Conservation (phyloP, 2,888 invertebrate species). For the Pseudanteris insignis region DNA sequence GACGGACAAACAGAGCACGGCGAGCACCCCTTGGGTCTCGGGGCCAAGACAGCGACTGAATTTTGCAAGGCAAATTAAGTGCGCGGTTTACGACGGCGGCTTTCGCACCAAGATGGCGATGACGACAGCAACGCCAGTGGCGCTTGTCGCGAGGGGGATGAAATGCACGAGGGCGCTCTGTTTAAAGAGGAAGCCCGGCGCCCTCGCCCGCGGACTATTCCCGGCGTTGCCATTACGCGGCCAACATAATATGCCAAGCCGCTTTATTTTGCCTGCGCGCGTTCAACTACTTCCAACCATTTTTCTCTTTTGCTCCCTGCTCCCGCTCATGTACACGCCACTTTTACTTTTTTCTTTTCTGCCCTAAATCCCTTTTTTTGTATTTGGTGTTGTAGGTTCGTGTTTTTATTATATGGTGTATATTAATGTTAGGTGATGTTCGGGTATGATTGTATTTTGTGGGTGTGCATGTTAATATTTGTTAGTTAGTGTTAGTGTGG, state of each 20-base stretch:
- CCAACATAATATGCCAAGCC: constrained; percentile 43
- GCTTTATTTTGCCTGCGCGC: constrained; percentile 38
- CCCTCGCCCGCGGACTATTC: constrained; percentile 23
- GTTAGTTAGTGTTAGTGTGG: no score
- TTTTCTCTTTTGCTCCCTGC: constrained; percentile 35
- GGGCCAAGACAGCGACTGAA: constrained; percentile 51
- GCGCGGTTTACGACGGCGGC: constrained; percentile 64
- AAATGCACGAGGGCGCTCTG: constrained; percentile 52
- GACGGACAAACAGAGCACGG: constrained; percentile 31
- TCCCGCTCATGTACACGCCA: constrained; percentile 22
- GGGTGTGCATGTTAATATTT: no score
- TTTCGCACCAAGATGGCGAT: constrained; percentile 51
- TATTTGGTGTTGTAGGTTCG: no score
- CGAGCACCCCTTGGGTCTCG: constrained; percentile 15
- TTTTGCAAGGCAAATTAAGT: constrained; percentile 67
- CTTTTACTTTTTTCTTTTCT: constrained; percentile 16
- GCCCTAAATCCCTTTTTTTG: no score
- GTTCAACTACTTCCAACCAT: constrained; percentile 22
- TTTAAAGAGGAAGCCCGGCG: constrained; percentile 51
- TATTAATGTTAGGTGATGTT: no score
- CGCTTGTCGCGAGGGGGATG: constrained; percentile 45
- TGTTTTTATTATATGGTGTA: no score
- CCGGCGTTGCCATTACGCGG: constrained; percentile 42
- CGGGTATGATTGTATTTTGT: no score
- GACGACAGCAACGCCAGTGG: constrained; percentile 44